A percentile compares a stretch with the other conserved stretches of the same genome.
Conservation (phyloP, 2,113 vertebrate species). For the Phoxinus phoxinus region DNA sequence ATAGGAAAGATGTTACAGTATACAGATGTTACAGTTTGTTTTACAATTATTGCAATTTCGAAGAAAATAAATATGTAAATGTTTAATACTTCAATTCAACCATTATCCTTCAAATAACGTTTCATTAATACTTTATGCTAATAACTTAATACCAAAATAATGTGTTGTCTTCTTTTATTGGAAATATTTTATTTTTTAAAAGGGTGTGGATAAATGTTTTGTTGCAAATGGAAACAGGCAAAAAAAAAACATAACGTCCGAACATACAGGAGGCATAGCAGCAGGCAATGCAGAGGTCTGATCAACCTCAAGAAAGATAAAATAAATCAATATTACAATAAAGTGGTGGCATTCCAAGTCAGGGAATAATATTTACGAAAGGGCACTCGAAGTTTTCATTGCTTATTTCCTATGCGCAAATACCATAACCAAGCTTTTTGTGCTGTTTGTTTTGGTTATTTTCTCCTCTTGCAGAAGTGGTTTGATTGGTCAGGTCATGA, state of each 20-base stretch:
- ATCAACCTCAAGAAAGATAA: not conserved
- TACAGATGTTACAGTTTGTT: too few species aligned
- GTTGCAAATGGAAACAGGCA: not conserved
- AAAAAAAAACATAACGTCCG: not conserved
- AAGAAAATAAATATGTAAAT: not conserved
- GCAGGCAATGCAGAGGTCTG: slow-evolving; percentile 34
- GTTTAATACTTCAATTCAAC: slow-evolving; percentile 14
- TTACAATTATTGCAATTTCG: not conserved
- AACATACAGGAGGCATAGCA: slow-evolving; percentile 7
- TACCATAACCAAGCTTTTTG: not conserved
- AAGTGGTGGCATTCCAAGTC: slow-evolving; percentile 16
- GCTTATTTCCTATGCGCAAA: slow-evolving; percentile 2
- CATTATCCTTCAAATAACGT: not conserved
- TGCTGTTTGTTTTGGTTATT: slow-evolving; percentile 41
- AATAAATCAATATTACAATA: slow-evolving; percentile 10
- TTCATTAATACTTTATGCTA: not conserved
- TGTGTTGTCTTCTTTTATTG: not conserved
- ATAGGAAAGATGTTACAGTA: not conserved
- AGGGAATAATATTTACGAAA: not conserved
- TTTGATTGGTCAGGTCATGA: slow-evolving; percentile 4
- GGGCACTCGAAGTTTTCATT: not conserved
- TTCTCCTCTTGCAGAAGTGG: slow-evolving; percentile 17
- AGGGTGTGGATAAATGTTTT: not conserved
- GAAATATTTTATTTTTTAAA: not conserved
- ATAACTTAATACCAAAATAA: not conserved